phyloP scores from a whole-genome alignment of 1,140 invertebrate species.

The Danaus melanippus region DNA sequence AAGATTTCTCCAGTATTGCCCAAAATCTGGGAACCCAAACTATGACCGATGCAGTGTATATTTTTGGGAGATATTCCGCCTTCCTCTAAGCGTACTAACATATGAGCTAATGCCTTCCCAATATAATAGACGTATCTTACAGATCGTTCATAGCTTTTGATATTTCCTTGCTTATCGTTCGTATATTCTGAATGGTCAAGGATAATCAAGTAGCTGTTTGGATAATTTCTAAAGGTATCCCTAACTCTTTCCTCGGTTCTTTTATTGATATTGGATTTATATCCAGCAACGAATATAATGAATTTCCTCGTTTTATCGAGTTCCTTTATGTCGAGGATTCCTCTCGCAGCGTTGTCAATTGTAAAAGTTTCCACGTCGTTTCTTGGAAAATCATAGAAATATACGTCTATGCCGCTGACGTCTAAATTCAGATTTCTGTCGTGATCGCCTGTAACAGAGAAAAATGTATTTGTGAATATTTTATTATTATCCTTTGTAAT shows the following conservation, averaged over 20 bases:
- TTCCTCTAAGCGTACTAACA: conserved; percentile 35
- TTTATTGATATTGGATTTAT: conserved; percentile 55
- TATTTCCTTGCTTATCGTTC: conserved; percentile 46
- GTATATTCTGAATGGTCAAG: conserved; percentile 58
- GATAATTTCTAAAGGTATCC: conserved; percentile 44
- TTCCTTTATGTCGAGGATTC: conserved; percentile 34
- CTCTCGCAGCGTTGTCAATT: conserved; percentile 39
- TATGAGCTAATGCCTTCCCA: conserved; percentile 46
- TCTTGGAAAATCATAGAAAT: conserved; percentile 53
- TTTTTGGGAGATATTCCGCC: conserved; percentile 46
- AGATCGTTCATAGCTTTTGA: conserved; percentile 57
- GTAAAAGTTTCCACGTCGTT: conserved; percentile 35
- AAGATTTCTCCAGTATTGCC: conserved; percentile 69
- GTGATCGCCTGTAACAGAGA: conserved; percentile 46
- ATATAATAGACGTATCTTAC: conserved; percentile 59
- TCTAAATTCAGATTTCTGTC: conserved; percentile 42
- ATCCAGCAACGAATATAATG: conserved; percentile 58
- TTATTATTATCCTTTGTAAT: too few relatives aligned
- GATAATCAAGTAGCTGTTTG: conserved; percentile 56
- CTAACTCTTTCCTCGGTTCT: conserved; percentile 45
- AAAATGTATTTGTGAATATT: not conserved
- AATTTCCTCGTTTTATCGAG: conserved; percentile 53
- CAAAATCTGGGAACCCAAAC: conserved; percentile 72
- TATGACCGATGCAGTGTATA: conserved; percentile 65
- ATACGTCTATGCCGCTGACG: conserved; percentile 46